Percentiles rank a stretch among this genome's conserved stretches.
phyloP scores from a whole-genome alignment of 2,888 invertebrate species.

The Morpho helenor region DNA sequence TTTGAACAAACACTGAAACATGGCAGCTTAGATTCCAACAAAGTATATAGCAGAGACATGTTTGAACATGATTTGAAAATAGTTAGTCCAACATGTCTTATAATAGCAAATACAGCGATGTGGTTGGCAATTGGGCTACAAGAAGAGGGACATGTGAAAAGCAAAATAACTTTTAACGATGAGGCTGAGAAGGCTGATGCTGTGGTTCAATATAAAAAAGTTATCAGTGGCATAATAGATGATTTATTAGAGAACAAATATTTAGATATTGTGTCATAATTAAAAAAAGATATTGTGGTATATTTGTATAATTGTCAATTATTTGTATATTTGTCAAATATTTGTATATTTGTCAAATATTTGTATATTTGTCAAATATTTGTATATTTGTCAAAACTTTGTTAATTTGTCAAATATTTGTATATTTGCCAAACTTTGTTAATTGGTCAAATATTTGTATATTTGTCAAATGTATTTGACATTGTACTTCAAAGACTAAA shows the following conservation, averaged over 20 bases:
- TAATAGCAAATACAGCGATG: slow-evolving; percentile 61
- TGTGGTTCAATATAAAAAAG: slow-evolving; percentile 42
- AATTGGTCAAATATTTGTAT: no score
- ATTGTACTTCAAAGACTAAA: no score
- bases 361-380: no score
- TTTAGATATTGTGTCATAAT: slow-evolving; percentile 14
- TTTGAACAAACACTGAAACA: slow-evolving; percentile 38
- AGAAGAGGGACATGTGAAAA: slow-evolving; percentile 63
- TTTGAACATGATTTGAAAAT: slow-evolving; percentile 51
- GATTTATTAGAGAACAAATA: slow-evolving; percentile 53
- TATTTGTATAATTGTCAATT: no score
- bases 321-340: no score
- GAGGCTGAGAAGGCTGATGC: slow-evolving; percentile 45
- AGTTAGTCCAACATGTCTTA: slow-evolving; percentile 57
- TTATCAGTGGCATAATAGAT: slow-evolving; percentile 51
- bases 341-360: no score
- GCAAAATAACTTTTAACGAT: slow-evolving; percentile 45
- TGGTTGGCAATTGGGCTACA: slow-evolving; percentile 64
- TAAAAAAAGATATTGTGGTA: no score
- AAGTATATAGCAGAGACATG: slow-evolving; percentile 43
- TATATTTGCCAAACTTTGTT: no score
- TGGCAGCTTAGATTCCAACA: slow-evolving; percentile 34
- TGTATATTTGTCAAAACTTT: no score
- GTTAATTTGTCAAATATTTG: no score
- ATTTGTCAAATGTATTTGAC: no score